phyloP scores from a whole-genome alignment of 2,113 vertebrate species.

The Dicaeum eximium region DNA sequence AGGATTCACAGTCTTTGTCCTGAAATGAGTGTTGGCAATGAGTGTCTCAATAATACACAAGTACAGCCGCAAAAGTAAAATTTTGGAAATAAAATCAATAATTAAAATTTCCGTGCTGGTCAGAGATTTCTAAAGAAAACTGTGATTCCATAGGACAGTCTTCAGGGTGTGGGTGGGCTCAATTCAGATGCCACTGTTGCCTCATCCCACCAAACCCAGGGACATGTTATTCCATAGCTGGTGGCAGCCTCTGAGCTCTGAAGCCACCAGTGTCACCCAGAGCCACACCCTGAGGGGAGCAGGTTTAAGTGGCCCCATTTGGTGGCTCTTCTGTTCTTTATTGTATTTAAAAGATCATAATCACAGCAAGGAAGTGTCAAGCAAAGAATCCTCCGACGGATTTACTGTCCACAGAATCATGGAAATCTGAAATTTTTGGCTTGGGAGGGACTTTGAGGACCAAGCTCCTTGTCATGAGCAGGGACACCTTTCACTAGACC shows the following conservation, averaged over 20 bases:
- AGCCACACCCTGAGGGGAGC: background rate
- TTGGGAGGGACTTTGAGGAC: background rate
- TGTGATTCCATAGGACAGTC: accelerated
- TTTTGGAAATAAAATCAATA: background rate
- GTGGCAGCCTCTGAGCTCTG: background rate
- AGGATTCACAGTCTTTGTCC: background rate
- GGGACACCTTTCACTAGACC: background rate
- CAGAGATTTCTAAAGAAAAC: background rate
- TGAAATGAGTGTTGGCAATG: background rate
- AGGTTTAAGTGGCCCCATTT: accelerated
- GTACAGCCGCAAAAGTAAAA: accelerated
- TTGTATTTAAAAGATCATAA: background rate
- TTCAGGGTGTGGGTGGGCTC: background rate
- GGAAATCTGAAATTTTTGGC: background rate
- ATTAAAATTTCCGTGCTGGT: background rate
- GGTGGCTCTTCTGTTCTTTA: background rate
- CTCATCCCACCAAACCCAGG: background rate
- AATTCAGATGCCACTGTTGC: too few species aligned
- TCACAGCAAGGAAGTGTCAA: background rate
- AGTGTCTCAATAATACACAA: background rate
- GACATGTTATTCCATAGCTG: accelerated
- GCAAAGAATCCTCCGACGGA: background rate
- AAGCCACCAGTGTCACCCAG: background rate
- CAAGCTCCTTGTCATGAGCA: background rate
- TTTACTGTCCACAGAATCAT: background rate